A percentile compares a stretch with the other conserved stretches of the same genome.
Conservation (phyloP, 2,113 vertebrate species). For the Rousettus leschenaultii region DNA sequence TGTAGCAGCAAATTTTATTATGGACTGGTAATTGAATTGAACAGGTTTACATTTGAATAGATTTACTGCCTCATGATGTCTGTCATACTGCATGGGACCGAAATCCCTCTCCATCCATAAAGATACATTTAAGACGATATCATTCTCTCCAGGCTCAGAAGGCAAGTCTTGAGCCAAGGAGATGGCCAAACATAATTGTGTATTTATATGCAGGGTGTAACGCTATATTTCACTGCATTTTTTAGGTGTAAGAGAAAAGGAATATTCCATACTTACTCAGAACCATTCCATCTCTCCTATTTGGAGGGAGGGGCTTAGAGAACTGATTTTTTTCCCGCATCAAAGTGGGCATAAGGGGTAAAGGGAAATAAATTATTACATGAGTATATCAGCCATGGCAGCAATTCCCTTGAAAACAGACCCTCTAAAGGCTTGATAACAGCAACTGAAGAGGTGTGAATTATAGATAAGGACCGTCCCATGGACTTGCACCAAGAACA, state of each 20-base stretch:
- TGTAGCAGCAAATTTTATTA: slow-evolving; percentile 87
- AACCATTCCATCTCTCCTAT: not conserved
- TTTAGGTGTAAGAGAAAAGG: slow-evolving; percentile 43
- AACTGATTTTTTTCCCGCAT: slow-evolving; percentile 43
- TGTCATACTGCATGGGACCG: slow-evolving; percentile 79
- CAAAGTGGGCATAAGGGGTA: slow-evolving; percentile 33
- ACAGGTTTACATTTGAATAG: slow-evolving; percentile 89
- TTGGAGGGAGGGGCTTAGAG: not conserved
- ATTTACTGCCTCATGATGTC: slow-evolving; percentile 84
- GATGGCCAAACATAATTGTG: slow-evolving; percentile 8
- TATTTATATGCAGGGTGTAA: slow-evolving; percentile 48
- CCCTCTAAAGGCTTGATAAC: slow-evolving; percentile 16
- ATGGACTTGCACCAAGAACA: not conserved
- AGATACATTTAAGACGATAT: slow-evolving; percentile 72
- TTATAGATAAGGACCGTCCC: not conserved
- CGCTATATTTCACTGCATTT: slow-evolving; percentile 19
- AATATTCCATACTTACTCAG: not conserved
- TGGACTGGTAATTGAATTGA: slow-evolving; percentile 88
- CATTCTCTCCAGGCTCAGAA: slow-evolving; percentile 45
- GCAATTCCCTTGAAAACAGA: slow-evolving; percentile 38
- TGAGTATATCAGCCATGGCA: not conserved
- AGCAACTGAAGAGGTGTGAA: slow-evolving; percentile 40
- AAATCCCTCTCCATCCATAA: slow-evolving; percentile 78
- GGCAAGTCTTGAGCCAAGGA: slow-evolving; percentile 31
- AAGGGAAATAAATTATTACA: slow-evolving; percentile 53